phyloP scores from a whole-genome alignment of 1,140 invertebrate genomes.

The Mizuhopecten yessoensis region DNA sequence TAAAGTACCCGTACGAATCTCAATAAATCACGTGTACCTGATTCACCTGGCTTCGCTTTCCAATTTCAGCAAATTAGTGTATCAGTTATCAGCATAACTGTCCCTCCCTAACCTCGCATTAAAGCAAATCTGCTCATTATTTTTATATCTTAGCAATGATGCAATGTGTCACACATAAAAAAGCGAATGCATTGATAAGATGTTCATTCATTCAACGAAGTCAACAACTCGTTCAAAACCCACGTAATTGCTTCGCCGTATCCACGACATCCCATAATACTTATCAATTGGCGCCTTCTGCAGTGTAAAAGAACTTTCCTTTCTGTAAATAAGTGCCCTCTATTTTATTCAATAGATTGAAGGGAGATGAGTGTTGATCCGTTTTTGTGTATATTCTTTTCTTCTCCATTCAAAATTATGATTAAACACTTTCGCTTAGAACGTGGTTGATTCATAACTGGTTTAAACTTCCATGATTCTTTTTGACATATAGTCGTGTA shows the following conservation, averaged over 20 bases:
- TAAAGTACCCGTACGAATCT: no score
- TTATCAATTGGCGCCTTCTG: not conserved
- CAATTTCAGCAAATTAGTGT: not conserved
- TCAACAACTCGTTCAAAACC: not conserved
- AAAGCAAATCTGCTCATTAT: not conserved
- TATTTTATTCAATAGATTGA: not conserved
- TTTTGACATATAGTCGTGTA: not conserved
- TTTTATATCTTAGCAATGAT: slow-evolving; percentile 1
- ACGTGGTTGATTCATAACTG: slow-evolving; percentile 8
- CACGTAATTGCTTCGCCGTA: not conserved
- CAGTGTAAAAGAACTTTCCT: no score
- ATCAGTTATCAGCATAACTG: not conserved
- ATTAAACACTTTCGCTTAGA: not conserved
- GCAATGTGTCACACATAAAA: slow-evolving; percentile 6
- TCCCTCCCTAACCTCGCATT: not conserved
- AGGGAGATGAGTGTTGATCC: not conserved
- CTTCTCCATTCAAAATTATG: not conserved
- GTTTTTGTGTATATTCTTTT: not conserved
- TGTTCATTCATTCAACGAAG: not conserved
- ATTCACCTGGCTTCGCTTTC: not conserved
- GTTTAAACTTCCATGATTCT: not conserved
- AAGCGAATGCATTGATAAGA: not conserved
- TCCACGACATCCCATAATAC: not conserved
- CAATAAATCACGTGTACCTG: not conserved
- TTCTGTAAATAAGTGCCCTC: no score